phyloP scores from a whole-genome alignment of 2,797 vertebrate species.

The Oreochromis mossambicus region DNA sequence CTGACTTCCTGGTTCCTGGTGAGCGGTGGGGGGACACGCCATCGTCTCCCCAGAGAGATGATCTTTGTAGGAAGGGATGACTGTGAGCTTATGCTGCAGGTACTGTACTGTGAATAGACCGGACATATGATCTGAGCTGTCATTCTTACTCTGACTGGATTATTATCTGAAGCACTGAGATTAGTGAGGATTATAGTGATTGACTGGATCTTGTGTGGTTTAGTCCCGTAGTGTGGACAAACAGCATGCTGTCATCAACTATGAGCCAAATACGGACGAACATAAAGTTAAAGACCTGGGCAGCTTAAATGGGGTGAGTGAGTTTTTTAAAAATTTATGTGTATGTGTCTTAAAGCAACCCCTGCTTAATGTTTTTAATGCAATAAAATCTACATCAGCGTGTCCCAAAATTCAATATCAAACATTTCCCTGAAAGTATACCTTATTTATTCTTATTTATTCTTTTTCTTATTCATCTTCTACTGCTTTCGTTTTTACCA shows the following conservation, averaged over 20 bases:
- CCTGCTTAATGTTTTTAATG: not conserved
- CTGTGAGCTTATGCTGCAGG: constrained; percentile 98
- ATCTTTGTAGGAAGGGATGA: constrained; percentile 98
- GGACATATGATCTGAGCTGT: not conserved
- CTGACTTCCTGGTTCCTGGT: constrained; percentile 99
- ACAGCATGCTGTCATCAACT: constrained; percentile 97
- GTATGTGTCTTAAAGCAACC: not conserved
- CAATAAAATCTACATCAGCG: not conserved
- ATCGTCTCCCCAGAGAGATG: constrained; percentile 96
- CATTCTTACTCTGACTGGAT: not conserved
- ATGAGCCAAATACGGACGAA: constrained; percentile 85
- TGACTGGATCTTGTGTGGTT: constrained; percentile 49
- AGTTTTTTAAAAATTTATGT: accelerated
- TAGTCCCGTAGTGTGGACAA: constrained; percentile 98
- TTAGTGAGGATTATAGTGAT: constrained; percentile 30
- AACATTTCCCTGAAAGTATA: not conserved
- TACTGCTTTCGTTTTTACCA: not conserved
- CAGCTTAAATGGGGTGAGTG: constrained; percentile 94
- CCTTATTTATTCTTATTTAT: not conserved
- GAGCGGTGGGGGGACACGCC: constrained; percentile 90
- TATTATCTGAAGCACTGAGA: constrained; percentile 8
- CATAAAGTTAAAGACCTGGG: constrained; percentile 96
- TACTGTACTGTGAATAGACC: constrained; percentile 50
- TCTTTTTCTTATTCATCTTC: not conserved
- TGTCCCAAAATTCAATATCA: not conserved